Percentiles rank a stretch among this genome's conserved stretches.
Conservation (phyloP, 2,113 vertebrate species). For the Daubentonia madagascariensis region DNA sequence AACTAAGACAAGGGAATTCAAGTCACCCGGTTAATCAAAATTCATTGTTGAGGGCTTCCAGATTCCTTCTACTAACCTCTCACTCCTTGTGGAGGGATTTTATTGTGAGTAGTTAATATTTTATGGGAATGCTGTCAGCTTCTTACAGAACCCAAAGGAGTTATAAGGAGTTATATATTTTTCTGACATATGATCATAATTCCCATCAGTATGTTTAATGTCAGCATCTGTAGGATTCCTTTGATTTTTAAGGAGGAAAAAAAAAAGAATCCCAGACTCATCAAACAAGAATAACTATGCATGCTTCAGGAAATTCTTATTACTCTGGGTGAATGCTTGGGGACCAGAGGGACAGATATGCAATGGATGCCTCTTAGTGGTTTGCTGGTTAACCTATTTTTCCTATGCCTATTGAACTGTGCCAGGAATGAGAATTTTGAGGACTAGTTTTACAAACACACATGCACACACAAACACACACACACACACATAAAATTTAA, state of each 20-base stretch:
- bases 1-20: conserved; percentile 38
- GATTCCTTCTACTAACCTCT: conserved; percentile 46
- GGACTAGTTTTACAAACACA: background rate
- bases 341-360: conserved; percentile 14
- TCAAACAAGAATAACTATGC: conserved; percentile 62
- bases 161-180: conserved; percentile 79
- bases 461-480: background rate
- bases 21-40: conserved; percentile 54
- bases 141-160: conserved; percentile 77
- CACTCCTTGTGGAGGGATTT: conserved; percentile 55
- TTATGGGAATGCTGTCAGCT: conserved; percentile 74
- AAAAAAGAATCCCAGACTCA: conserved; percentile 64
- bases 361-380: background rate
- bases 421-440: background rate
- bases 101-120: conserved; percentile 79
- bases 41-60: conserved; percentile 56
- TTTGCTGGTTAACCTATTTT: background rate
- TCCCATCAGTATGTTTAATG: conserved; percentile 81
- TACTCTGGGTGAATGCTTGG: conserved; percentile 58
- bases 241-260: conserved; percentile 78
- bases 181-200: conserved; percentile 82
- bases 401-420: background rate
- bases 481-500: background rate
- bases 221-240: conserved; percentile 77
- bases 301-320: conserved; percentile 65